A percentile compares a stretch with the other conserved stretches of the same genome.
Conservation (phyloP, 2,113 vertebrate species). For the Ailuropoda melanoleuca region DNA sequence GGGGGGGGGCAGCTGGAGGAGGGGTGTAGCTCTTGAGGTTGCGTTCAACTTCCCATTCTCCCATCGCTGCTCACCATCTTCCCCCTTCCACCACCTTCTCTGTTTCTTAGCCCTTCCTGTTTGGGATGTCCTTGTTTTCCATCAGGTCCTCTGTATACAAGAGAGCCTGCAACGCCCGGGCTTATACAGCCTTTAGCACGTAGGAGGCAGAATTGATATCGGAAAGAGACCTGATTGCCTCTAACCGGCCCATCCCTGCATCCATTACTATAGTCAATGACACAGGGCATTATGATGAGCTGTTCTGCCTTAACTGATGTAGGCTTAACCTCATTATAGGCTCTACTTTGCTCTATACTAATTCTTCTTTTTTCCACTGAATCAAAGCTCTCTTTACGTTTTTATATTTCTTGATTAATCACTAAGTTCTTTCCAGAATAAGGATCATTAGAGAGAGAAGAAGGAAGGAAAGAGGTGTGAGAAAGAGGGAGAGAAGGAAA, state of each 20-base stretch:
- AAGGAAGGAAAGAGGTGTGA: background rate
- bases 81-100: background rate
- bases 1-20: too few relatives aligned
- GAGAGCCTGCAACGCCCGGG: background rate
- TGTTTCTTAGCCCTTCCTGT: background rate
- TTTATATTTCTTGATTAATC: background rate
- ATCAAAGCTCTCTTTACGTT: background rate
- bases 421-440: background rate
- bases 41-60: background rate
- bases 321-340: background rate
- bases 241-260: background rate
- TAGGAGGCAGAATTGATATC: background rate
- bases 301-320: background rate
- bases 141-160: background rate
- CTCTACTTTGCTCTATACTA: background rate
- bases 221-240: background rate
- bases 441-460: background rate
- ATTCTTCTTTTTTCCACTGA: background rate
- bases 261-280: background rate
- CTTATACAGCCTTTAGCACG: background rate
- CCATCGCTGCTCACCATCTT: background rate
- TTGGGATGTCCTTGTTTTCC: background rate
- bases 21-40: fast-evolving
- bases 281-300: background rate
- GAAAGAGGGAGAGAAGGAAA: background rate